A percentile compares a stretch with the other conserved stretches of the same genome.
Conservation (phyloP, 1,140 invertebrate genomes). For the Leptestheria dahalacensis region DNA sequence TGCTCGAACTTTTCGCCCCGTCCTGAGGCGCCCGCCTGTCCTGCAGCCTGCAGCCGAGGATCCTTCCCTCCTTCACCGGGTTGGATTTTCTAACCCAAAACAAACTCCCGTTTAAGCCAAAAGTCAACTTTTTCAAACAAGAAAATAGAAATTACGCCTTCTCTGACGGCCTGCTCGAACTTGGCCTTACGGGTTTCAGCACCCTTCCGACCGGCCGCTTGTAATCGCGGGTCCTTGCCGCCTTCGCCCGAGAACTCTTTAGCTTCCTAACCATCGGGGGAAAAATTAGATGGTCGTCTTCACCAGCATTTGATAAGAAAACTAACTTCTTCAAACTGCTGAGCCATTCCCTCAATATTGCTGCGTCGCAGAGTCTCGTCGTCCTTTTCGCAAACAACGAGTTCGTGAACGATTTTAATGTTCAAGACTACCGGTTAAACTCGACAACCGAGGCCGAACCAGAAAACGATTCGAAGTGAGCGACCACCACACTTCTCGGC, state of each 20-base stretch:
- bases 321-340: slow-evolving; percentile 11
- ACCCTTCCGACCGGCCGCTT: slow-evolving; percentile 9
- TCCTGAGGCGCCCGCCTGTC: background rate
- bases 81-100: slow-evolving; percentile 2
- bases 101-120: background rate
- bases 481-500: too few relatives aligned
- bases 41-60: slow-evolving; percentile 8
- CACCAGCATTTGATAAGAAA: background rate
- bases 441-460: too few relatives aligned
- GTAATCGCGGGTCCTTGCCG: slow-evolving; percentile 4
- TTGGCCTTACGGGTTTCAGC: slow-evolving; percentile 4
- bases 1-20: background rate
- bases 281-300: background rate
- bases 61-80: slow-evolving; percentile 9
- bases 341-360: slow-evolving; percentile 5
- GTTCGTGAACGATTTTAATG: background rate
- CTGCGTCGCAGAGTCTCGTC: slow-evolving; percentile 10
- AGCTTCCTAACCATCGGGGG: background rate
- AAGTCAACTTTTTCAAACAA: background rate
- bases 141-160: slow-evolving; percentile 2
- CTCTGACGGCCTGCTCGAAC: slow-evolving; percentile 3
- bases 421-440: too few relatives aligned
- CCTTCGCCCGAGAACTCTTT: background rate
- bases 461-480: too few relatives aligned
- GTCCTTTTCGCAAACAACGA: background rate